These are phyloP conservation scores for Oscheius myriophilus DNA, from an alignment of 2,888 invertebrate genomes.

Conservation along the genomic window DNA sequence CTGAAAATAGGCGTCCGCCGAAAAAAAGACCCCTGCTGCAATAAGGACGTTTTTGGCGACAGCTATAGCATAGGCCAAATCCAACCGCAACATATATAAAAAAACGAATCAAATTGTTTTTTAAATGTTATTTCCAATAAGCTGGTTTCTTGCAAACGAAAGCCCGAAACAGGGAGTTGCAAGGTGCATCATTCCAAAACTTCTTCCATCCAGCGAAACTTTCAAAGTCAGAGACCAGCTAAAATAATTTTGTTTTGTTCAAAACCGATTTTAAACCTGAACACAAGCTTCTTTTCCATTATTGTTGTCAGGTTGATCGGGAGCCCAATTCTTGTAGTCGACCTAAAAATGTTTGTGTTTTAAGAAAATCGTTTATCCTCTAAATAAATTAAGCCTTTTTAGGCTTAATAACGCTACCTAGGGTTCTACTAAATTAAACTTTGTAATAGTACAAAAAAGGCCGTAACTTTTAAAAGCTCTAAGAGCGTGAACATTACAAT, in stretches of 20 bases:
- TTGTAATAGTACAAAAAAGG: too few relatives aligned
- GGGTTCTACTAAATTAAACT: too few relatives aligned
- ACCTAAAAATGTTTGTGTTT: background rate
- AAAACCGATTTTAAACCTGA: background rate
- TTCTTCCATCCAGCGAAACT: background rate
- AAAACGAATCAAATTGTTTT: too few relatives aligned
- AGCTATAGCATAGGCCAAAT: too few relatives aligned
- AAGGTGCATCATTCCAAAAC: background rate
- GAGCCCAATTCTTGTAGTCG: constrained; percentile 1
- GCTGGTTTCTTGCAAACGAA: background rate
- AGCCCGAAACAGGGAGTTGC: background rate
- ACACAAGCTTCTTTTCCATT: constrained; percentile 2
- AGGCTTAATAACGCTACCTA: too few relatives aligned
- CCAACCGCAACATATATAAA: too few relatives aligned
- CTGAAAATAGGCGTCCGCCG: too few relatives aligned
- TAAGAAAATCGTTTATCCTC: background rate
- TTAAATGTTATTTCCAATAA: background rate
- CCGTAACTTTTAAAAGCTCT: too few relatives aligned
- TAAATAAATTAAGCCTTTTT: too few relatives aligned
- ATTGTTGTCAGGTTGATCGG: constrained; percentile 1
- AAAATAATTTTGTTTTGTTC: background rate
- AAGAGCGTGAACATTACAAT: too few relatives aligned
- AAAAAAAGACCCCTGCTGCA: too few relatives aligned
- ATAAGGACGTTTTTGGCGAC: too few relatives aligned
- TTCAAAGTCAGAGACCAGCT: background rate